Base-by-base conservation (phyloP, 64 coral and sea anemone genomes). In the Hydrozoanthus tunicans region DNA sequence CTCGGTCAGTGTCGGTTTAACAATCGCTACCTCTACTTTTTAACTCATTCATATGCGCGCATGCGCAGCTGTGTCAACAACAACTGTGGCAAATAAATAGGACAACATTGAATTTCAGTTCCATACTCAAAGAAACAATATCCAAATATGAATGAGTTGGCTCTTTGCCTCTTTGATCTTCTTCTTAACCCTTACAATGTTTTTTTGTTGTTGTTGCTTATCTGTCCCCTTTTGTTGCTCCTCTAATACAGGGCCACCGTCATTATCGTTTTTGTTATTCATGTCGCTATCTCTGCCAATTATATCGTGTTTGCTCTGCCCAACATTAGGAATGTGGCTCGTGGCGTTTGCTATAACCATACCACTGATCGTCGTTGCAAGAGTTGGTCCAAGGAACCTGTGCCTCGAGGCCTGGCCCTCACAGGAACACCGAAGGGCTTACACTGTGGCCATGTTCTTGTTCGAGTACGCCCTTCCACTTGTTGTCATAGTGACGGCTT, bases 401-500 rank as follows among this genome's bases (percentile, higher is more conserved):
- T 96, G 95, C 66, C 66, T 72, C 3, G 95, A 96, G 58, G 7
- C 77, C 6, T 96, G 95, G 95, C 95, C 92, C 6, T 60, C 76
- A 4, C 83, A 73, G 3, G 26, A 65, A 7, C 78, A 91, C 26
- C 58, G 89, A 6, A 67, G 86, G 55, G 82, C 92, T 0, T 96
- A 96, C 56, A 96, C 95, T 62, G 90, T 75, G 32, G 95, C 79
- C 3, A 71, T 94, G 56, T 89, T 94, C n/a, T 43, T 81, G 17
- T 9, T 96, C 4, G 82, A 96, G 79, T 96, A 93, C 73, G 95
- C 89, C 9, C 70, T 94, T 9, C 95, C 95, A 58, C 72, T 96
- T 9, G 20, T 90, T 67, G 56, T 96, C 61, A 96, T 96, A 43
- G 70, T 77, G 70, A 93, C 85, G 68, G 90, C 95, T 9, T 96